A percentile compares a stretch with the other conserved stretches of the same genome.
Evolutionary conservation across 64 coral and sea anemone species (phyloP).

Genomic region (Montipora sp.): DNA sequence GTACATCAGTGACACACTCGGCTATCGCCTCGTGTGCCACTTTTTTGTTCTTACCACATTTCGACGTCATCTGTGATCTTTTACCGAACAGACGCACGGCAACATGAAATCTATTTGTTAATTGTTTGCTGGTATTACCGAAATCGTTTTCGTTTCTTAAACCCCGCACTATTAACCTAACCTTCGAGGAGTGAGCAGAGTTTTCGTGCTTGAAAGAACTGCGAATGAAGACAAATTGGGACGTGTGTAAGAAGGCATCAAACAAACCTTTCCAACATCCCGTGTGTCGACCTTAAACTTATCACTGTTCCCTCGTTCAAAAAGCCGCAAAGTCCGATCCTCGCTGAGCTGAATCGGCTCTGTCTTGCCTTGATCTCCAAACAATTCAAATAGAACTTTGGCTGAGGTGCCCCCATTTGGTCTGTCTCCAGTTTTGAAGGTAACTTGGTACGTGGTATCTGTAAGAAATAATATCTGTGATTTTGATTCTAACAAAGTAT

Average conservation of each 20-base stretch:
- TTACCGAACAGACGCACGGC: too few species aligned
- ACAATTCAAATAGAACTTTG: slow-evolving; percentile 66
- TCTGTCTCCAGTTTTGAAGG: slow-evolving; percentile 62
- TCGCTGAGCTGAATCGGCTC: slow-evolving; percentile 60
- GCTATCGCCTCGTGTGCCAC: too few species aligned
- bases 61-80: too few species aligned
- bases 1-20: too few species aligned
- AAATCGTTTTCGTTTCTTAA: too few species aligned
- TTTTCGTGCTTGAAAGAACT: too few species aligned
- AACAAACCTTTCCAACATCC: slow-evolving; percentile 66
- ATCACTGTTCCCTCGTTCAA: slow-evolving; percentile 58
- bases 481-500: background rate
- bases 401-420: slow-evolving; percentile 62
- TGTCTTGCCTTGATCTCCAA: slow-evolving; percentile 58
- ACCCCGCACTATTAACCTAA: too few species aligned
- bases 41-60: too few species aligned
- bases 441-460: slow-evolving; percentile 67
- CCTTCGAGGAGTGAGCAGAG: too few species aligned
- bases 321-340: slow-evolving; percentile 36
- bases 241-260: background rate
- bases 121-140: too few species aligned
- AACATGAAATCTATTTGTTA: too few species aligned
- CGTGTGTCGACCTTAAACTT: slow-evolving; percentile 73
- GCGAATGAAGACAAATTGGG: too few species aligned
- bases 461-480: background rate